Base-by-base conservation (phyloP, 2,888 invertebrate genomes). In the Apamea epomidion region DNA sequence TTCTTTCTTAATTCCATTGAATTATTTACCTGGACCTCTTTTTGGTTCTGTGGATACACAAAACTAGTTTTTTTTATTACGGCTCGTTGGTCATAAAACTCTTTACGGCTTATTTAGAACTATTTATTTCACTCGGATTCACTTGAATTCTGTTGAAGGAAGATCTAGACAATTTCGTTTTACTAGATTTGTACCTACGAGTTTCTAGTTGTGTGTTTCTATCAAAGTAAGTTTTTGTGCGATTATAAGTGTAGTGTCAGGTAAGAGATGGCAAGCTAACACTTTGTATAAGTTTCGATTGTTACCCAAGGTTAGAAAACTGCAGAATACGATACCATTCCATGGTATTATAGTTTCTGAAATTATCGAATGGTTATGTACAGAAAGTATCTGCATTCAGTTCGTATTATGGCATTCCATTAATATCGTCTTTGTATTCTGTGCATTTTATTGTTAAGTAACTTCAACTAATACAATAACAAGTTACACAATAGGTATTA, bases 1-100 rank as follows among this genome's bases (percentile, higher is more conserved):
- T 85, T 82, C 67, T 79, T 67, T 82, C 82, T 88, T 86, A 88
- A 85, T 86, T 86, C 77, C 29, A n/a, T 78, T 86, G 29, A 80
- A 86, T 86, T 86, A 88, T 88, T 88, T 82, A 88, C 75, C 60
- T 67, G 82, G 6, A 77, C 75, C 76, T 81, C 74, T 71, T 82
- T 80, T 73, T 74, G 48, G 70, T 88, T 86, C 62, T 82, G 45
- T 71, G 42, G 60, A 74, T 70, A 70, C 76, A 82, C 51, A 74
- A 54, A 71, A 60, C 62, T 72, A 29, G 78, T 78, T 74, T 87
- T 72, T 81, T 88, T 82, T 86, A 81, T 77, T 70, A 75, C 74
- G 29, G 64, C 16, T 51, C n/a, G 62, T 76, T 48, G 79, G 64
- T 75, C 76, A 77, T 79, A 88, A 85, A 86, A 79, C 65, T 74